A percentile compares a stretch with the other conserved stretches of the same genome.
Evolutionary conservation across 2,888 invertebrate species (phyloP).

Genomic region (Rambutsinella grinnellia): DNA sequence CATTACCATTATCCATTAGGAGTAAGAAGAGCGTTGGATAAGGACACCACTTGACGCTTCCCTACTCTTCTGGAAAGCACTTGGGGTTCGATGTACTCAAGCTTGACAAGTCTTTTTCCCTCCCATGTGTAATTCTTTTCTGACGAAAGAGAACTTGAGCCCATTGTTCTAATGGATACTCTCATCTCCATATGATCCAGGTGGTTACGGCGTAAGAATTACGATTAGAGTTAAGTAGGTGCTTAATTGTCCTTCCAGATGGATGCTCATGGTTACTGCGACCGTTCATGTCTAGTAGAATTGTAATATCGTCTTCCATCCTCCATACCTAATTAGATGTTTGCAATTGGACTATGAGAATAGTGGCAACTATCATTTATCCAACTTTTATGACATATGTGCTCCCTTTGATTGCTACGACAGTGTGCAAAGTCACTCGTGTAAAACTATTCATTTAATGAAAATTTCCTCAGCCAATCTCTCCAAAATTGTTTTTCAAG

Average conservation of each 20-base stretch:
- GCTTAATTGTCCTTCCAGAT: conserved; percentile 26
- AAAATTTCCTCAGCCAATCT: too few relatives aligned
- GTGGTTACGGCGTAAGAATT: not conserved
- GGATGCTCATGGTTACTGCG: not conserved
- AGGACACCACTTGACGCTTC: not conserved
- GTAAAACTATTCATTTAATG: too few relatives aligned
- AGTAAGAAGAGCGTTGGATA: not conserved
- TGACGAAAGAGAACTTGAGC: too few relatives aligned
- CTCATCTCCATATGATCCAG: not conserved
- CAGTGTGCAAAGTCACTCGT: too few relatives aligned
- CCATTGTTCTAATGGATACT: not conserved
- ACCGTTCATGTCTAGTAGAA: not conserved
- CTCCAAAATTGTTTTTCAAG: too few relatives aligned
- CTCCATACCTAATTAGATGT: too few relatives aligned
- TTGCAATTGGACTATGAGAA: too few relatives aligned
- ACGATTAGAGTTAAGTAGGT: conserved; percentile 26
- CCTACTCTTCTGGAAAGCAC: not conserved
- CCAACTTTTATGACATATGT: too few relatives aligned
- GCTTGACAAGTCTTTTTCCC: not conserved
- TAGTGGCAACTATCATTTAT: too few relatives aligned
- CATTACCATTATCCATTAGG: not conserved
- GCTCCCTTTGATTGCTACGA: too few relatives aligned
- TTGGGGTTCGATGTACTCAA: not conserved
- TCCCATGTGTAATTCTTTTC: not conserved
- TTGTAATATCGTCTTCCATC: too few relatives aligned